Evolutionary conservation across 2,797 vertebrate species (phyloP).

Genomic region (Sebastes aleutianus): DNA sequence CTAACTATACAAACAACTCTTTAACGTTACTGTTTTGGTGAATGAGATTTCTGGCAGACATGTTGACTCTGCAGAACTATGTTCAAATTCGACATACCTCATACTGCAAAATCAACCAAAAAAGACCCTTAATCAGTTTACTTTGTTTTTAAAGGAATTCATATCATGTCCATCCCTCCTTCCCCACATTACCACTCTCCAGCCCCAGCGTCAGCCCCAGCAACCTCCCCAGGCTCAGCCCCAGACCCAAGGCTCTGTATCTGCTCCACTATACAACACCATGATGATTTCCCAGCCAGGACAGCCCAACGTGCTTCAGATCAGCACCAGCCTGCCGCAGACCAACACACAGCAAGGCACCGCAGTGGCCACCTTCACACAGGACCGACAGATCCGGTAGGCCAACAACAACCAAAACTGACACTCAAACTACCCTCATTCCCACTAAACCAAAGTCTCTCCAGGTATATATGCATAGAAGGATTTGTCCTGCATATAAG

Average conservation of each 20-base stretch:
- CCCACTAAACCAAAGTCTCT: background rate
- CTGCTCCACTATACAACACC: slow-evolving; percentile 92
- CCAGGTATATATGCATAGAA: background rate
- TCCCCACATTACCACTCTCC: background rate
- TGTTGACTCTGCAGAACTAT: too few species aligned
- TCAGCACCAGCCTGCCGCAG: slow-evolving; percentile 89
- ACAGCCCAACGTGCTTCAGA: slow-evolving; percentile 89
- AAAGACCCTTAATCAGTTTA: background rate
- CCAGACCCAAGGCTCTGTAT: slow-evolving; percentile 70
- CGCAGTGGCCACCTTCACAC: slow-evolving; percentile 88
- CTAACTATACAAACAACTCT: too few species aligned
- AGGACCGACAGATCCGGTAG: slow-evolving; percentile 92
- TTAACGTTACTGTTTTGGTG: too few species aligned
- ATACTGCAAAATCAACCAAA: background rate
- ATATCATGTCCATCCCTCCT: background rate
- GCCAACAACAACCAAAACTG: background rate
- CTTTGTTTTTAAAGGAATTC: background rate
- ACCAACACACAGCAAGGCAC: slow-evolving; percentile 88
- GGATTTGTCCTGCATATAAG: background rate
- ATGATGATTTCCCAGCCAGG: slow-evolving; percentile 97
- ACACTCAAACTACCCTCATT: background rate
- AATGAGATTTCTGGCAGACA: too few species aligned
- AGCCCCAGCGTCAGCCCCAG: slow-evolving; percentile 72
- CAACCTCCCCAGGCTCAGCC: slow-evolving; percentile 78
- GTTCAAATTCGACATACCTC: background rate